phyloP scores from a whole-genome alignment of 2,888 invertebrate genomes.

The Baccha elongata region DNA sequence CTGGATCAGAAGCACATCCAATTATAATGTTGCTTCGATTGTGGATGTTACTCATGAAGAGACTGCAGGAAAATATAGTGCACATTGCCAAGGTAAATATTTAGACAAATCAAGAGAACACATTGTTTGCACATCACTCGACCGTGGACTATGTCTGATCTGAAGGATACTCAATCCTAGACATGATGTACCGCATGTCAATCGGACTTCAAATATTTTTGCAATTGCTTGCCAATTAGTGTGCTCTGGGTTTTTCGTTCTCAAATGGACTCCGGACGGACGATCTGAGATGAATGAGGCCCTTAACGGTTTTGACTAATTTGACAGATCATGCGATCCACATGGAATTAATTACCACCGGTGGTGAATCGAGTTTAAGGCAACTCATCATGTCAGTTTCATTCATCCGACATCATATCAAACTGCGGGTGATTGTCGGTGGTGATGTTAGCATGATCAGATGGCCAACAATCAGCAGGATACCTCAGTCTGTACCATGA shows the following conservation, averaged over 20 bases:
- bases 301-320: slow-evolving; percentile 66
- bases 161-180: slow-evolving; percentile 53
- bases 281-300: slow-evolving; percentile 45
- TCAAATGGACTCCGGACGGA: slow-evolving; percentile 18
- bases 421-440: slow-evolving; percentile 59
- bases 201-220: slow-evolving; percentile 45
- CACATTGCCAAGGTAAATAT: slow-evolving; percentile 51
- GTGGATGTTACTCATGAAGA: slow-evolving; percentile 23
- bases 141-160: slow-evolving; percentile 39
- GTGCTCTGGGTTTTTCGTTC: slow-evolving; percentile 13
- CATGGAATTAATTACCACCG: slow-evolving; percentile 69
- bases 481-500: slow-evolving; percentile 34
- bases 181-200: slow-evolving; percentile 28
- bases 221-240: slow-evolving; percentile 66
- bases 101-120: slow-evolving; percentile 61
- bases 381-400: slow-evolving; percentile 70
- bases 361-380: slow-evolving; percentile 62
- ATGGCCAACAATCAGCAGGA: slow-evolving; percentile 43
- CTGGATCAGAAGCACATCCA: slow-evolving; percentile 64
- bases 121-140: slow-evolving; percentile 62
- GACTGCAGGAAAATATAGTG: slow-evolving; percentile 18
- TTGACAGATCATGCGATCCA: slow-evolving; percentile 70
- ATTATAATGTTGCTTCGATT: slow-evolving; percentile 52
- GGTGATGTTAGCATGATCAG: slow-evolving; percentile 49
- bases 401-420: slow-evolving; percentile 69